Evolutionary conservation across 2,797 vertebrate genomes (phyloP).

Genomic region (Todus mexicanus): DNA sequence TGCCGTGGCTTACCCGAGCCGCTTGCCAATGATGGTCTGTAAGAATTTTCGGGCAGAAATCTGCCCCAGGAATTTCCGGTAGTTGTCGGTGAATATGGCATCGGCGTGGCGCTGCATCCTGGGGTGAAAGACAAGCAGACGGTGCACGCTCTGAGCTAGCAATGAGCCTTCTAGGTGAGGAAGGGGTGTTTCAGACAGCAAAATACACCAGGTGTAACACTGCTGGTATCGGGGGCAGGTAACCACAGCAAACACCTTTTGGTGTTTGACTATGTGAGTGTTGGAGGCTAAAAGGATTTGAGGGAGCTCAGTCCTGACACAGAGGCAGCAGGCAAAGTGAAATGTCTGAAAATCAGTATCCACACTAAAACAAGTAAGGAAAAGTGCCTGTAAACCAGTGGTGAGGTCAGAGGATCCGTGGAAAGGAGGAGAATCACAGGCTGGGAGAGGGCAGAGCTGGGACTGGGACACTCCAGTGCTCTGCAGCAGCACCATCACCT

Average conservation of each 20-base stretch:
- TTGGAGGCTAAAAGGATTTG: not conserved
- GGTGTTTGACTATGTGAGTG: not conserved
- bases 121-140: not conserved
- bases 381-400: not conserved
- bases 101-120: conserved; percentile 90
- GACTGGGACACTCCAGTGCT: not conserved
- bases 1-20: conserved; percentile 78
- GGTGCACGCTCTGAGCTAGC: not conserved
- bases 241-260: not conserved
- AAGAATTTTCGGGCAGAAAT: conserved; percentile 90
- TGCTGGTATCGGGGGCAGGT: not conserved
- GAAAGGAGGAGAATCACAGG: not conserved
- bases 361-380: not conserved
- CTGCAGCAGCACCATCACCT: not conserved
- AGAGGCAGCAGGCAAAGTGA: not conserved
- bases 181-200: not conserved
- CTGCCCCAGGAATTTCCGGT: conserved; percentile 91
- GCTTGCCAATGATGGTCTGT: conserved; percentile 89
- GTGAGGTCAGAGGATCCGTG: not conserved
- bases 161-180: not conserved
- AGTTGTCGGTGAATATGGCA: conserved; percentile 93
- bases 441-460: not conserved
- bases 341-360: not conserved
- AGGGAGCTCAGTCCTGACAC: not conserved
- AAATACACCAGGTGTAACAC: no score